phyloP scores from a whole-genome alignment of 2,888 invertebrate species.

The Drosophila silvestris region DNA sequence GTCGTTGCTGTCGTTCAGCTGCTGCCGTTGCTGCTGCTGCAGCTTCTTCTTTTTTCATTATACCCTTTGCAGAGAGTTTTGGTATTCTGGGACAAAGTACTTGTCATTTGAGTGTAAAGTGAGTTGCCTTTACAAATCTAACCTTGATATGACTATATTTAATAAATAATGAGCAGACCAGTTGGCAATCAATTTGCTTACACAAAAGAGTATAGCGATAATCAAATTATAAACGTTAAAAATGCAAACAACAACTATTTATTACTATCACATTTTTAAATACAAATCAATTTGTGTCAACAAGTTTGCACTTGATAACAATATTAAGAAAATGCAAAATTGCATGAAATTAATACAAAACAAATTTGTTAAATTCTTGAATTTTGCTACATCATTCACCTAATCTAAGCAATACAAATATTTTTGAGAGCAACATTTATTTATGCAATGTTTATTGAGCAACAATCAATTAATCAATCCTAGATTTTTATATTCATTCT shows the following conservation, averaged over 20 bases:
- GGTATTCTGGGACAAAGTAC: not conserved
- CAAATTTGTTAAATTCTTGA: not conserved
- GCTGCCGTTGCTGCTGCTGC: constrained; percentile 12
- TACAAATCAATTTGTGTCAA: not conserved
- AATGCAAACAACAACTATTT: not conserved
- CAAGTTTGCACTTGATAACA: not conserved
- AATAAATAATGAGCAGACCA: not conserved
- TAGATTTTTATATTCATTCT: not conserved
- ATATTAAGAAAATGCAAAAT: not conserved
- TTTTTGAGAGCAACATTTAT: not conserved
- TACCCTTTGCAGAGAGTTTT: constrained; percentile 35
- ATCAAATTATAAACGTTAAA: not conserved
- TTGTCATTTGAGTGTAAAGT: not conserved
- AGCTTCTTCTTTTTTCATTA: constrained; percentile 5
- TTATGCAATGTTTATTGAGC: not conserved
- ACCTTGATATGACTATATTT: not conserved
- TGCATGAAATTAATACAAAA: not conserved
- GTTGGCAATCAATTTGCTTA: not conserved
- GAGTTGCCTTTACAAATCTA: not conserved
- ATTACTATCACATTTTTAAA: not conserved
- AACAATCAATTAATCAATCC: not conserved
- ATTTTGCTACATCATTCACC: not conserved
- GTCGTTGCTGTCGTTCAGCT: constrained; percentile 26
- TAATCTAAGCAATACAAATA: not conserved
- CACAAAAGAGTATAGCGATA: not conserved